A percentile compares a stretch with the other conserved stretches of the same genome.
These are phyloP conservation scores for Lamprotornis superbus DNA, from an alignment of 2,113 vertebrate genomes.

Conservation along the genomic window DNA sequence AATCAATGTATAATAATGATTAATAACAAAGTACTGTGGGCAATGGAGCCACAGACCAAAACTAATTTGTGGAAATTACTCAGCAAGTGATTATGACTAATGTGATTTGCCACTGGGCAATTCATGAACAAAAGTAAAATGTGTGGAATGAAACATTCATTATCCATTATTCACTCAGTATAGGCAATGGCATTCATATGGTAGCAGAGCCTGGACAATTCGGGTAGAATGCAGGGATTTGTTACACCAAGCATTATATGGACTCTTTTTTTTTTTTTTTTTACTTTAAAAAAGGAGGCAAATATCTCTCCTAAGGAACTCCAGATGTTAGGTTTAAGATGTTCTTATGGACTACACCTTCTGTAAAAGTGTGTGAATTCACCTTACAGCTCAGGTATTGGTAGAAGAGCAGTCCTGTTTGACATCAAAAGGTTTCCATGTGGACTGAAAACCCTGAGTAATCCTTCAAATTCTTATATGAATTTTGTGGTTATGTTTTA, in stretches of 20 bases:
- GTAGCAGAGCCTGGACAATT: not conserved
- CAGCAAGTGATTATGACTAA: constrained; percentile 62
- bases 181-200: not conserved
- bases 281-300: not conserved
- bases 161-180: not conserved
- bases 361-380: not conserved
- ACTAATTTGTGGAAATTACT: constrained; percentile 62
- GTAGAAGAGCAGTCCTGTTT: not conserved
- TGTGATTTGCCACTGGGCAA: constrained; percentile 41
- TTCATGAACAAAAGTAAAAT: constrained; percentile 36
- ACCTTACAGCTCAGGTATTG: not conserved
- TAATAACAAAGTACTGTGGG: constrained; percentile 33
- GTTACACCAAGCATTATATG: not conserved
- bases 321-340: not conserved
- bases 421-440: not conserved
- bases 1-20: constrained; percentile 49
- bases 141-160: constrained; percentile 36
- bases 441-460: not conserved
- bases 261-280: not conserved
- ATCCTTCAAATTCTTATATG: not conserved
- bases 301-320: not conserved
- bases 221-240: not conserved
- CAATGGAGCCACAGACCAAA: constrained; percentile 28
- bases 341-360: not conserved
- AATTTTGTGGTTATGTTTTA: not conserved